Evolutionary conservation across 2,888 invertebrate genomes (phyloP), one percentile per base, ranked within the genome.

Genomic region (Empis stercorea): DNA sequence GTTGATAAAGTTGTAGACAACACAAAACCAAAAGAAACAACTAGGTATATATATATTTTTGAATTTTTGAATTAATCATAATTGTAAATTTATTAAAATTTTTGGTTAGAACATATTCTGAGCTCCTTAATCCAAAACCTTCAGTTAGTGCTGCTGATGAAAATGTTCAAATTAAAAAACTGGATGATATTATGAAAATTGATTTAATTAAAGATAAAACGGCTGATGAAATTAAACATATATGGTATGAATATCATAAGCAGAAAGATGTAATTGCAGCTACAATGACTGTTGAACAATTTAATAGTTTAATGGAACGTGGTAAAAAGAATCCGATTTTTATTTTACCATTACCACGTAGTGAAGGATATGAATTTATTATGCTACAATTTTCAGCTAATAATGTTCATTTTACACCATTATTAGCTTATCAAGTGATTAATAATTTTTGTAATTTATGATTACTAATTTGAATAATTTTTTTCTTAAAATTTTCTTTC

Each of bases 401-500:
- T 54, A 73, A 81, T 42, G 78, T 85, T 16, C 88, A 91, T 63
- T 87, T 91, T 63, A 91, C 91, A 2, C 86, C 91, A 0, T 69
- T 92, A 10, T 71, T 89, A 34, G 86, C 86, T 58, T 92, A 82
- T 66, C 91, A 91, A 75, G 82, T 82, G n/a, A n/a, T n/a, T n/a
- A n/a, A n/a, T n/a, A n/a, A n/a, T n/a, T n/a, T n/a, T n/a, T n/a
- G n/a, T n/a, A n/a, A n/a, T n/a, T n/a, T n/a, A n/a, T n/a, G n/a
- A n/a, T n/a, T n/a, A n/a, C n/a, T n/a, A n/a, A n/a, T 11, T 39
- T 36, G 13, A n/a, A 15, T 36, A 41, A 36, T 11, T 36, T n/a
- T 4, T 36, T 36, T 14, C 9, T 3, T 7, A 2, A 44, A 39
- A 30, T 45, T 41, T 20, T 50, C 45, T 43, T 51, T 39, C 59